These are phyloP conservation scores for Rhodeus uyekii DNA, from an alignment of 2,797 vertebrate genomes.

Conservation along the genomic window DNA sequence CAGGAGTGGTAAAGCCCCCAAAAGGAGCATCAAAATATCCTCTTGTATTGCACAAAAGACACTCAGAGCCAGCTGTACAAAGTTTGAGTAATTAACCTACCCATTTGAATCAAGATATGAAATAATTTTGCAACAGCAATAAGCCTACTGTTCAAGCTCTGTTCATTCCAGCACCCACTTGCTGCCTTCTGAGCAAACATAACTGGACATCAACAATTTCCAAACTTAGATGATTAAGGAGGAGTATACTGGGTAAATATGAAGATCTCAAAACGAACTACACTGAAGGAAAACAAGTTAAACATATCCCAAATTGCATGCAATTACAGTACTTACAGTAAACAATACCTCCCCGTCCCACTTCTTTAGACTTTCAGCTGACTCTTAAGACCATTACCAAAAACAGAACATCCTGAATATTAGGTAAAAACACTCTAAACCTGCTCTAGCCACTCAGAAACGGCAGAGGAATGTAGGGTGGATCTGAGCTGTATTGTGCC, in stretches of 20 bases:
- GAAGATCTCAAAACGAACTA: neutral
- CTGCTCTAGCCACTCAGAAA: neutral
- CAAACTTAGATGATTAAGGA: neutral
- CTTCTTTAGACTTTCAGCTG: neutral
- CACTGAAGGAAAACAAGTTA: neutral
- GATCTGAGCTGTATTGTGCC: neutral
- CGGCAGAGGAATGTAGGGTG: neutral
- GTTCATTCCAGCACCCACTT: neutral
- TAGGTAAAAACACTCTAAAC: neutral
- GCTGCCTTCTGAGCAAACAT: neutral
- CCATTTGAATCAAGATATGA: too few species aligned
- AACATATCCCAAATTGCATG: neutral
- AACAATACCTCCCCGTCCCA: neutral
- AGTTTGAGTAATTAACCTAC: too few species aligned
- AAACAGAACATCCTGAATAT: neutral
- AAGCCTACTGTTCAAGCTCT: too few species aligned
- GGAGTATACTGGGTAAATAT: neutral
- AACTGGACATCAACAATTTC: neutral
- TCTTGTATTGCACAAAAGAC: neutral
- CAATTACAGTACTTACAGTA: conserved; percentile 8
- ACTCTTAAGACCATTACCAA: neutral
- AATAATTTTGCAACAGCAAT: neutral
- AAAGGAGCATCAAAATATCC: neutral
- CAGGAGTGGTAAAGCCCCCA: neutral
- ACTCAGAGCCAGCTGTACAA: neutral